Percentiles rank a stretch among this genome's conserved stretches.
Evolutionary conservation across 2,113 vertebrate genomes (phyloP).

Genomic region (Lepisosteus oculatus): DNA sequence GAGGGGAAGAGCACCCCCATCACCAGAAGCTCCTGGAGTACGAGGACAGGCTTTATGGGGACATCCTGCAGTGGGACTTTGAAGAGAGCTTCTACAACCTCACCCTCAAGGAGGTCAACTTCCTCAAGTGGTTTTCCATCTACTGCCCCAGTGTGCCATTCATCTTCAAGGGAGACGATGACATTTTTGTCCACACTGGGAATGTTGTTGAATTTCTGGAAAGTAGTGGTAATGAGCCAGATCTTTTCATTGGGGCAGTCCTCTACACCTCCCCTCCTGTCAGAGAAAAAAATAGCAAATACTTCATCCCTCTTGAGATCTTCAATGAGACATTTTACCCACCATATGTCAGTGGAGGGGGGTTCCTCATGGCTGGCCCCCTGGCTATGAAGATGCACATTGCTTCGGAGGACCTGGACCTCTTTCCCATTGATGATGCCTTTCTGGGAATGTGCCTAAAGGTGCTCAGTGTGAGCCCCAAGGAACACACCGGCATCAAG

Average conservation of each 20-base stretch:
- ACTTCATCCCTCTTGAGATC: slow-evolving; percentile 58
- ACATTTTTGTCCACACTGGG: slow-evolving; percentile 71
- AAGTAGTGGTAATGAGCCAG: slow-evolving; percentile 28
- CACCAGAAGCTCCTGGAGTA: slow-evolving; percentile 59
- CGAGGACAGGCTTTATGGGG: slow-evolving; percentile 35
- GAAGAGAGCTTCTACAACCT: slow-evolving; percentile 19
- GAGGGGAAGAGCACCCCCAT: slow-evolving; percentile 28
- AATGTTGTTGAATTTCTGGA: slow-evolving; percentile 69
- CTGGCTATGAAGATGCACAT: slow-evolving; percentile 59
- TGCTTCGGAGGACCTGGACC: slow-evolving; percentile 66
- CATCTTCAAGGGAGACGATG: slow-evolving; percentile 34
- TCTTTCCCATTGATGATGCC: slow-evolving; percentile 45
- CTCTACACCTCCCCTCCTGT: slow-evolving; percentile 71
- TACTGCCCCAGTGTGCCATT: slow-evolving; percentile 62
- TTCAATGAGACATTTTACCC: slow-evolving; percentile 60
- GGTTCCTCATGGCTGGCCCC: slow-evolving; percentile 34
- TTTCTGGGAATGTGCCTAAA: slow-evolving; percentile 78
- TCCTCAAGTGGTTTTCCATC: slow-evolving; percentile 66
- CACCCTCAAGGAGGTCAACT: slow-evolving; percentile 45
- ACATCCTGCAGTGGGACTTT: slow-evolving; percentile 76
- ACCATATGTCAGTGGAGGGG: too few species aligned
- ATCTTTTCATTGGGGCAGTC: slow-evolving; percentile 72
- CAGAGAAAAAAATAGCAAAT: slow-evolving; percentile 33
- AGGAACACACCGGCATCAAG: slow-evolving; percentile 68
- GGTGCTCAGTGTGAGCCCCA: slow-evolving; percentile 63